Percentiles rank a stretch among this genome's conserved stretches.
These are phyloP conservation scores for Euclidia mi DNA, from an alignment of 2,888 invertebrate species.

Conservation along the genomic window DNA sequence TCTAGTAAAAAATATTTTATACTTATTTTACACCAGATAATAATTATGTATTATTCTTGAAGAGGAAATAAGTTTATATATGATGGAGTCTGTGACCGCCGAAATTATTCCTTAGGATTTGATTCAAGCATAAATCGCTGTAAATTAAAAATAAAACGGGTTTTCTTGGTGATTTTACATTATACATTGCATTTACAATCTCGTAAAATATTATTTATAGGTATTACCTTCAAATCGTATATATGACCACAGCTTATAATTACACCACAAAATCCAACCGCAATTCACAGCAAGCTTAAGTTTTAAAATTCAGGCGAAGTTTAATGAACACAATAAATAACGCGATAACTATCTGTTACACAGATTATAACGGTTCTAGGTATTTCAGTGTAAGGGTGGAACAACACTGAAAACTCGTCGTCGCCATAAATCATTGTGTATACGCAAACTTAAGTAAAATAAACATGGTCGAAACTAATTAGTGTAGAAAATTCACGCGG, in stretches of 20 bases:
- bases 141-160: no score
- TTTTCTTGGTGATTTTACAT: no score
- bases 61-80: no score
- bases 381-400: slow-evolving; percentile 46
- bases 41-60: no score
- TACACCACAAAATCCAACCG: neutral
- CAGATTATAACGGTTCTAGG: slow-evolving; percentile 28
- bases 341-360: slow-evolving; percentile 22
- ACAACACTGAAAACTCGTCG: slow-evolving; percentile 63
- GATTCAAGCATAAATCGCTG: no score
- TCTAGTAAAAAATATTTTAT: no score
- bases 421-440: slow-evolving; percentile 82
- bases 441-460: slow-evolving; percentile 85
- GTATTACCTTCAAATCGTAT: no score
- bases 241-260: neutral
- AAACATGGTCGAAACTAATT: slow-evolving; percentile 87
- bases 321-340: slow-evolving; percentile 32
- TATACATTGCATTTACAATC: no score
- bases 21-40: no score
- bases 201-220: no score
- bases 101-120: no score
- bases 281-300: neutral
- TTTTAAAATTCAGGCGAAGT: slow-evolving; percentile 4
- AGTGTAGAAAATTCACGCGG: slow-evolving; percentile 88
- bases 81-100: no score